These are phyloP conservation scores for Margarornis squamiger DNA, from an alignment of 2,797 vertebrate genomes.

Conservation along the genomic window DNA sequence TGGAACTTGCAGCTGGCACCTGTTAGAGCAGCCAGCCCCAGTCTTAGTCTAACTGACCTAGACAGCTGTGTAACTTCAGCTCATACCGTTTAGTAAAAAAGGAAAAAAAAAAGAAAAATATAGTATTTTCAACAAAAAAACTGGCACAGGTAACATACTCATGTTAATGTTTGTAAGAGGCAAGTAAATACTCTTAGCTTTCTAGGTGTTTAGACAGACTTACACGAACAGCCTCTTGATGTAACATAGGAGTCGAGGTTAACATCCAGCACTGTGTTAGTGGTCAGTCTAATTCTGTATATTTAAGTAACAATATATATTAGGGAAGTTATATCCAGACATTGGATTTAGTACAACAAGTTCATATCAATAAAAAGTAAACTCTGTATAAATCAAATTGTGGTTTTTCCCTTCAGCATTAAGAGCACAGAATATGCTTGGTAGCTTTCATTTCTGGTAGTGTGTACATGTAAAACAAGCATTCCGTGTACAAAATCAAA, in stretches of 20 bases:
- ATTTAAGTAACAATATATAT: conserved; percentile 72
- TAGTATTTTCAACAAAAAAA: conserved; percentile 61
- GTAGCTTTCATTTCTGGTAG: conserved; percentile 69
- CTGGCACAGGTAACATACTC: conserved; percentile 72
- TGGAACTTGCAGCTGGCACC: conserved; percentile 11
- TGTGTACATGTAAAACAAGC: conserved; percentile 69
- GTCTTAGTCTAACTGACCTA: conserved; percentile 36
- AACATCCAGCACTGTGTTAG: conserved; percentile 74
- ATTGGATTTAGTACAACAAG: conserved; percentile 72
- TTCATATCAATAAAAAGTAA: conserved; percentile 79
- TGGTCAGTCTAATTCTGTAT: conserved; percentile 73
- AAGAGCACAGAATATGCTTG: conserved; percentile 71
- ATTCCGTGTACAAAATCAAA: conserved; percentile 71
- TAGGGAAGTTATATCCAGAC: conserved; percentile 74
- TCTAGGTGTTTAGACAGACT: conserved; percentile 70
- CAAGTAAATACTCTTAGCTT: conserved; percentile 76
- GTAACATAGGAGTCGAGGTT: conserved; percentile 55
- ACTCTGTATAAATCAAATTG: conserved; percentile 77
- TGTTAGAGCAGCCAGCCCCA: conserved; percentile 19
- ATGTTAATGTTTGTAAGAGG: conserved; percentile 70
- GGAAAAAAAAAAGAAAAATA: background rate
- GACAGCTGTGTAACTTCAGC: conserved; percentile 59
- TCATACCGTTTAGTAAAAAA: conserved; percentile 30
- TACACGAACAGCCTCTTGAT: conserved; percentile 57
- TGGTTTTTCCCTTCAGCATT: conserved; percentile 80